phyloP scores from a whole-genome alignment of 2,888 invertebrate species.

The Ectemnius cavifrons region DNA sequence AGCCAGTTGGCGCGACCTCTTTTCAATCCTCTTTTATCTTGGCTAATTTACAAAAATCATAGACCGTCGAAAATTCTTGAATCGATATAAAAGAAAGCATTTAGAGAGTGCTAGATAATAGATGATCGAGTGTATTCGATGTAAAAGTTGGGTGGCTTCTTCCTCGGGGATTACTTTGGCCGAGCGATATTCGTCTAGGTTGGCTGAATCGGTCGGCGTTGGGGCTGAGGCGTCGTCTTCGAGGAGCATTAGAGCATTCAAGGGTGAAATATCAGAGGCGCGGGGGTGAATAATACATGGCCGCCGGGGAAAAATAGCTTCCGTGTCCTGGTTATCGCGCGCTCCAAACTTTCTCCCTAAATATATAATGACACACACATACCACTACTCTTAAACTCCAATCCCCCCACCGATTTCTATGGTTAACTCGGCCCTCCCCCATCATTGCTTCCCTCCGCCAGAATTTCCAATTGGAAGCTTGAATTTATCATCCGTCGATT shows the following conservation, averaged over 20 bases:
- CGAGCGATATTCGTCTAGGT: conserved; percentile 41
- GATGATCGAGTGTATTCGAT: too few species aligned
- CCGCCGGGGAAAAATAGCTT: conserved; percentile 47
- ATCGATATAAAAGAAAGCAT: too few species aligned
- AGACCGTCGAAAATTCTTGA: too few species aligned
- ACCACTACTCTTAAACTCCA: too few species aligned
- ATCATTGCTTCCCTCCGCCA: too few species aligned
- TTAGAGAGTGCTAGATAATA: too few species aligned
- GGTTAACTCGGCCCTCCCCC: too few species aligned
- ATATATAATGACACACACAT: conserved; percentile 2
- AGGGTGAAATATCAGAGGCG: conserved; percentile 70
- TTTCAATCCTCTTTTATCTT: conserved; percentile 1
- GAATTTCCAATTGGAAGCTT: too few species aligned
- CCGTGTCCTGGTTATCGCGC: conserved; percentile 36
- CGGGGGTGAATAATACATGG: conserved; percentile 71
- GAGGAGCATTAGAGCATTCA: conserved; percentile 68
- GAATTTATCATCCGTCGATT: too few species aligned
- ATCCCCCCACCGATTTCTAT: too few species aligned
- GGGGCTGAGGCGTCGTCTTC: conserved; percentile 21
- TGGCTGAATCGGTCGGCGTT: conserved; percentile 10
- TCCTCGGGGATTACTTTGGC: conserved; percentile 52
- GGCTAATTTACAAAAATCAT: not conserved
- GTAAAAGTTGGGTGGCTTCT: conserved; percentile 11
- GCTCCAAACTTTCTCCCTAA: conserved; percentile 28
- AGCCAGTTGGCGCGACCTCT: conserved; percentile 1